phyloP scores from a whole-genome alignment of 2,888 invertebrate species.

The Leptura quadrifasciata region DNA sequence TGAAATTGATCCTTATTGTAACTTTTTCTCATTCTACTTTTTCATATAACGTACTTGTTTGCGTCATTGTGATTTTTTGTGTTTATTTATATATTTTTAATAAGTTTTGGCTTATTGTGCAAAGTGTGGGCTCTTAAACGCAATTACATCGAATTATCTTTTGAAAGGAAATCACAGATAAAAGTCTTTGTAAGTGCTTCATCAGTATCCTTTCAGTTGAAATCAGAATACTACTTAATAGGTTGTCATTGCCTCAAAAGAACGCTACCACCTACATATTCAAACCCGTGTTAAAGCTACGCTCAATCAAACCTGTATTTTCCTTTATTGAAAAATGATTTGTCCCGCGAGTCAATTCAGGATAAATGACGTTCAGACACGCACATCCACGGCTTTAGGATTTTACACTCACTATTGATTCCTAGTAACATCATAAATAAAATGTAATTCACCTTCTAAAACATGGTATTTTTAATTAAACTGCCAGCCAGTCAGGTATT shows the following conservation, averaged over 20 bases:
- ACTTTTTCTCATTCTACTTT: too few relatives aligned
- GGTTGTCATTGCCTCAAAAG: background rate
- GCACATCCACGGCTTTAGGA: slow-evolving; percentile 56
- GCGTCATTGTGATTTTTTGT: too few relatives aligned
- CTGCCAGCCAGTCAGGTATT: background rate
- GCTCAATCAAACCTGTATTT: slow-evolving; percentile 64
- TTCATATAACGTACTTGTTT: too few relatives aligned
- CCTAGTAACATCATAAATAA: slow-evolving; percentile 40
- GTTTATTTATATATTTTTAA: too few relatives aligned
- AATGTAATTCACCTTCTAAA: slow-evolving; percentile 16
- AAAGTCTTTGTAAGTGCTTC: too few relatives aligned
- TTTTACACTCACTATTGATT: slow-evolving; percentile 55
- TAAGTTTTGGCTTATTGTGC: too few relatives aligned
- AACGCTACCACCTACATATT: slow-evolving; percentile 1
- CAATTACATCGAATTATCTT: too few relatives aligned
- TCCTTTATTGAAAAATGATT: slow-evolving; percentile 67
- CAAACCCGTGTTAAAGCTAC: slow-evolving; percentile 55
- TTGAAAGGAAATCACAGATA: too few relatives aligned
- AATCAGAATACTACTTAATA: background rate
- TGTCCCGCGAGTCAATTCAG: slow-evolving; percentile 64
- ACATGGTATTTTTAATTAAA: slow-evolving; percentile 42
- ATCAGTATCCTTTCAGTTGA: too few relatives aligned
- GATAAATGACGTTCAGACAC: slow-evolving; percentile 63
- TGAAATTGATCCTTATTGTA: too few relatives aligned
- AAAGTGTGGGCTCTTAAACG: too few relatives aligned